Evolutionary conservation across 2,888 invertebrate genomes (phyloP).

Genomic region (Nemapogon koenigi): DNA sequence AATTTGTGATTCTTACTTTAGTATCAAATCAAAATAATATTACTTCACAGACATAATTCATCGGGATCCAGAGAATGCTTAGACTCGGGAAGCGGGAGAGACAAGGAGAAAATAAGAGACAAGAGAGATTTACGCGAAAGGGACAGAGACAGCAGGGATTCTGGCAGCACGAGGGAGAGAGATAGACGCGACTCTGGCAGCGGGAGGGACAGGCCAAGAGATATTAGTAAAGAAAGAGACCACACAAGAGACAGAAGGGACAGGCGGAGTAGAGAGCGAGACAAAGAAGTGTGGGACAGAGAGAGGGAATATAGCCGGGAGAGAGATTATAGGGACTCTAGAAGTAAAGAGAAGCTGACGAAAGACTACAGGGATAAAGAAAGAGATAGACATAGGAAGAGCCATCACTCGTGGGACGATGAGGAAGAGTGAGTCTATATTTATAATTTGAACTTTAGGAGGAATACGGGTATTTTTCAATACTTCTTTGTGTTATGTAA

Average conservation of each 20-base stretch:
- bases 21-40: no score
- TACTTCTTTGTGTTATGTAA: no score
- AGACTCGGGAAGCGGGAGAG: conserved; percentile 58
- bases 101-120: conserved; percentile 47
- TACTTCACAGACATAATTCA: conserved; percentile 46
- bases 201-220: conserved; percentile 35
- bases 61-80: conserved; percentile 55
- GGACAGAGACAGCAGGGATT: conserved; percentile 44
- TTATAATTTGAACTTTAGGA: no score
- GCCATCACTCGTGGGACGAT: conserved; percentile 71
- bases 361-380: conserved; percentile 56
- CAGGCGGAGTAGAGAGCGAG: conserved; percentile 43
- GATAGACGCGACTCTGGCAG: conserved; percentile 47
- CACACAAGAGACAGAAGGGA: conserved; percentile 27
- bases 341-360: conserved; percentile 54
- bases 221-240: conserved; percentile 36
- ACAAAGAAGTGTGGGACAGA: conserved; percentile 43
- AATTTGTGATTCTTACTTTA: no score
- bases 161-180: conserved; percentile 34
- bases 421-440: conserved; percentile 69
- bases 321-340: conserved; percentile 42
- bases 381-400: conserved; percentile 61
- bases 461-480: no score
- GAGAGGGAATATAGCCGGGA: conserved; percentile 54
- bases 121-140: conserved; percentile 43